A percentile compares a stretch with the other conserved stretches of the same genome.
phyloP scores from a whole-genome alignment of 2,113 vertebrate species.

The Myocastor coypus region DNA sequence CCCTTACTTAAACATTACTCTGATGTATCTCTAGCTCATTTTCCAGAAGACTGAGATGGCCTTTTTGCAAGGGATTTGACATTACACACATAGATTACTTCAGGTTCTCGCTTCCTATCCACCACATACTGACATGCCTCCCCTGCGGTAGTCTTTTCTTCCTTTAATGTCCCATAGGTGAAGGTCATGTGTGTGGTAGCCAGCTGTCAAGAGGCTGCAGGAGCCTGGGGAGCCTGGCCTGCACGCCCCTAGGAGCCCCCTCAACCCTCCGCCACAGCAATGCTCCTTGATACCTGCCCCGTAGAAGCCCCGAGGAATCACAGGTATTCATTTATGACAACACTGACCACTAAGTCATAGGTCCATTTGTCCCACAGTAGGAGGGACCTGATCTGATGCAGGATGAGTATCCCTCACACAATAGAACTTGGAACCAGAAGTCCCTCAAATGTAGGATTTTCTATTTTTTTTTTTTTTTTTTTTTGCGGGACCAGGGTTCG shows the following conservation, averaged over 20 bases:
- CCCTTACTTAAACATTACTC: neutral
- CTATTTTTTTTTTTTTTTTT: too few species aligned
- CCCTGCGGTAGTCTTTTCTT: neutral
- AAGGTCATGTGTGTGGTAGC: neutral
- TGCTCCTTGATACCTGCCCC: neutral
- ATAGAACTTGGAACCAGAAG: neutral
- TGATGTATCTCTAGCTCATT: neutral
- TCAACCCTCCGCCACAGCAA: neutral
- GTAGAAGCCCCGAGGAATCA: neutral
- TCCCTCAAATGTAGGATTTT: neutral
- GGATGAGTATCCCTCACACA: too few species aligned
- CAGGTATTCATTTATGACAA: neutral
- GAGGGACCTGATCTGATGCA: accelerated
- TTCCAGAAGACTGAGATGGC: neutral
- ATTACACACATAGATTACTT: too few species aligned
- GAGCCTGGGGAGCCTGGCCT: neutral
- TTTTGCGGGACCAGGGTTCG: too few species aligned
- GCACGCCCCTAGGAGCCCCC: neutral
- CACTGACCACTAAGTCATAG: neutral
- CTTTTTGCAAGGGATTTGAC: neutral
- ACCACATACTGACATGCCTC: neutral
- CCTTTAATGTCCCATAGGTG: neutral
- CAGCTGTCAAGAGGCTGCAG: neutral
- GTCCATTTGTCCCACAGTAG: neutral
- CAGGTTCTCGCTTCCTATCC: neutral